Conservation (phyloP, 2,797 vertebrate genomes). For the Pempheris klunzingeri region DNA sequence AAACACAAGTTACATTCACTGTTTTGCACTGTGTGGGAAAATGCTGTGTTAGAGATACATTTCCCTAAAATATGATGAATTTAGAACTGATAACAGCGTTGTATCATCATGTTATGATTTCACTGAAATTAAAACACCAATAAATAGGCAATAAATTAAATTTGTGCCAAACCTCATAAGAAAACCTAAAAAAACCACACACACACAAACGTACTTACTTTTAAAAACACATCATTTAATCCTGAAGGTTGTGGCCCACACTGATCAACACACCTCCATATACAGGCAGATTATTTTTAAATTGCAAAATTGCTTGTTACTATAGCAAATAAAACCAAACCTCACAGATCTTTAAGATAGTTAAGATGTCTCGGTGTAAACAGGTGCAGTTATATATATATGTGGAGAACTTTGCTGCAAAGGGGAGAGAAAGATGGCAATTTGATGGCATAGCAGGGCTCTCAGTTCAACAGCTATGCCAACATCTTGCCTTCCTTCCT, state of each 20-base stretch:
- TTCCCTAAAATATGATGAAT: too few species aligned
- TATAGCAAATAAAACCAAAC: not conserved
- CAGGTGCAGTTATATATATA: not conserved
- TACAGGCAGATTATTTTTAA: not conserved
- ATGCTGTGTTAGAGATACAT: too few species aligned
- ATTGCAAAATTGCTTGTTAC: not conserved
- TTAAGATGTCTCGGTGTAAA: not conserved
- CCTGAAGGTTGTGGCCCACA: too few species aligned
- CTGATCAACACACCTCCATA: not conserved
- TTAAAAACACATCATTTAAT: not conserved
- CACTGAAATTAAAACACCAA: not conserved
- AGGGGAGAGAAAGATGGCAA: constrained; percentile 78
- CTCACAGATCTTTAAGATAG: too few species aligned
- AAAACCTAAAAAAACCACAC: not conserved
- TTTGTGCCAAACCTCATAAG: not conserved
- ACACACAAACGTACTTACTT: too few species aligned
- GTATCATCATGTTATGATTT: not conserved
- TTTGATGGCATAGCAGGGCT: constrained; percentile 80
- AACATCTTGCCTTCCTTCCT: constrained; percentile 83
- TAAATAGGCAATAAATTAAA: too few species aligned
- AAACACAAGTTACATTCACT: not conserved
- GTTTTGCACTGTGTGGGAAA: not conserved
- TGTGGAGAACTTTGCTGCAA: constrained; percentile 30
- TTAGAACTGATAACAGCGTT: not conserved
- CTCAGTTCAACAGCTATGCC: constrained; percentile 79